Evolutionary conservation across 2,888 invertebrate genomes (phyloP), one percentile per base, ranked within the genome.

Genomic region (Dynastes hyllus): DNA sequence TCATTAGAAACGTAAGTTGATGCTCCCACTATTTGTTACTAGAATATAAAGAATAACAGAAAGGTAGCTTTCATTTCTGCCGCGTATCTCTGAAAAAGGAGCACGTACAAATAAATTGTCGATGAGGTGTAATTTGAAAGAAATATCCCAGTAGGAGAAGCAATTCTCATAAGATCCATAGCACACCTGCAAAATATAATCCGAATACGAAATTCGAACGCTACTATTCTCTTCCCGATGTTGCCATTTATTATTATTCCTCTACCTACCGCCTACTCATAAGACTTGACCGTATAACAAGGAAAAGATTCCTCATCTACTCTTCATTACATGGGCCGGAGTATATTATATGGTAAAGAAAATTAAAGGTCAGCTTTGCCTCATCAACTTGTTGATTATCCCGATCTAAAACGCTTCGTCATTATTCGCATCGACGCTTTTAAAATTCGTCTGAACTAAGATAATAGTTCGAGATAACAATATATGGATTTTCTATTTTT

Each of bases 311-410:
- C 40, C 73, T 75, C 73, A 63, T 75, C 73, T 63, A 61, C 45
- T 61, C 55, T 45, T 66, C 40, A 69, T 77, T 77, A 69, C 27
- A 13, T 27, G 37, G 53, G 69, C 40, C 69, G 69, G 67, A 58
- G 27, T 77, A 22, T 69, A 77, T 77, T 77, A 77, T 67, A 77
- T n/a, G 11, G 51, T n/a, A 51, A 45, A 13, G 55, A 55, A 67
- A 79, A 79, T 76, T 79, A 76, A 67, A 79, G 79, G 61, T 79
- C 76, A 73, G 50, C 32, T 67, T 69, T 76, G 76, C 79, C 58
- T 69, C 79, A 79, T 79, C 79, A 79, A 79, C 67, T 79, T 76
- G 73, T 79, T 76, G 79, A 79, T 79, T 79, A 76, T 76, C 37
- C 45, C 71, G 6, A 16, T 51, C 27, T 22, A 58, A 61, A 79